Conservation (phyloP, 2,113 vertebrate species). For the Donacobius atricapilla region DNA sequence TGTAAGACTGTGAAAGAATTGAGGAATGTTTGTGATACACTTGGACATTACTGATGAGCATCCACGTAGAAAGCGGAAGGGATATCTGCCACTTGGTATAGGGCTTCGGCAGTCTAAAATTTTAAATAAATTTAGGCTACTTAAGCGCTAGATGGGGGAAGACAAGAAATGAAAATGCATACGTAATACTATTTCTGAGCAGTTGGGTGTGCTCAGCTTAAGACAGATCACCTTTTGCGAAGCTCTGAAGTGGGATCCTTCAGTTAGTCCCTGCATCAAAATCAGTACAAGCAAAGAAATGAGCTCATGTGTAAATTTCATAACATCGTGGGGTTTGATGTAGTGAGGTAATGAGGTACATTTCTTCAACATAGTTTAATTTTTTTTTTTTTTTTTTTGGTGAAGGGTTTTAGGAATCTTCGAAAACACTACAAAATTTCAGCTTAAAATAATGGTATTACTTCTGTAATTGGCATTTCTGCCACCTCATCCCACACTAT, state of each 20-base stretch:
- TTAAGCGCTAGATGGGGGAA: background rate
- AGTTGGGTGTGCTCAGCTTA: background rate
- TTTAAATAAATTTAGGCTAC: background rate
- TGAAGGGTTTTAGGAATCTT: background rate
- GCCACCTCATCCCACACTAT: background rate
- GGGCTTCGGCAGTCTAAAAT: background rate
- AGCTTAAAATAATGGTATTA: background rate
- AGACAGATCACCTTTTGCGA: background rate
- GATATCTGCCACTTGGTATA: background rate
- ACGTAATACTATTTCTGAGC: background rate
- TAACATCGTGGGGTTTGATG: background rate
- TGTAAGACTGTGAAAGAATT: background rate
- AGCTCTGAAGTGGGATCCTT: background rate
- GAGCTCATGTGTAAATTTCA: background rate
- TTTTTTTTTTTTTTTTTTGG: background rate
- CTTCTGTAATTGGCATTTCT: background rate
- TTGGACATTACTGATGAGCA: background rate
- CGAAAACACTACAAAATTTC: background rate
- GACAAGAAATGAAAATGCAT: background rate
- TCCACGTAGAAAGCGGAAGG: background rate
- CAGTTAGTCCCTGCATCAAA: background rate
- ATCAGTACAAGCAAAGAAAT: background rate
- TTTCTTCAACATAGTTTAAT: background rate
- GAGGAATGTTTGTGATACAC: background rate
- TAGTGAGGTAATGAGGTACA: background rate